Conservation (phyloP, 1,140 invertebrate genomes). For the Macrotrachela quadricornifera region DNA sequence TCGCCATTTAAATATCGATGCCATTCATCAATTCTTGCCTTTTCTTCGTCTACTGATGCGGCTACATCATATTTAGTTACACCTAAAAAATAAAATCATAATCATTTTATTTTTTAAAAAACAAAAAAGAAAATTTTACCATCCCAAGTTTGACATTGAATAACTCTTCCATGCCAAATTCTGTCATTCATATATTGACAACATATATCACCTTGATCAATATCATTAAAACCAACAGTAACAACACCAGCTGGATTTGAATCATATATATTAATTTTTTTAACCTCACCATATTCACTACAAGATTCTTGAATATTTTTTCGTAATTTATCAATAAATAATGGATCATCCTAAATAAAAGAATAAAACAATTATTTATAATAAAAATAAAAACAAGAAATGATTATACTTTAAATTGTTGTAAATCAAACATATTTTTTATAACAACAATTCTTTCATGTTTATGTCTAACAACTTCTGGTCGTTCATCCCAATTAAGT, state of each 20-base stretch:
- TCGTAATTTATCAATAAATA: slow-evolving; percentile 1
- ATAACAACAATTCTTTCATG: slow-evolving; percentile 8
- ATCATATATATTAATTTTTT: slow-evolving; percentile 6
- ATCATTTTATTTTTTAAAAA: too few species aligned
- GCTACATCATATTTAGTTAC: slow-evolving; percentile 1
- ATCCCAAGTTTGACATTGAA: slow-evolving; percentile 7
- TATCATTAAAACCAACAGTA: slow-evolving; percentile 1
- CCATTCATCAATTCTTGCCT: not conserved
- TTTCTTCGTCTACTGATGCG: slow-evolving; percentile 3
- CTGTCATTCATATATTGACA: slow-evolving; percentile 8
- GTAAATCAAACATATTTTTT: slow-evolving; percentile 2
- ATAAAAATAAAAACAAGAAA: too few species aligned
- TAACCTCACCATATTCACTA: slow-evolving; percentile 1
- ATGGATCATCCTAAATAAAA: not conserved
- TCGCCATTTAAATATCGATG: slow-evolving; percentile 1
- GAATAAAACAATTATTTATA: too few species aligned
- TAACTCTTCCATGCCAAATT: slow-evolving; percentile 8
- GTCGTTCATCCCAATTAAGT: slow-evolving; percentile 7
- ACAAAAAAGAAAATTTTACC: not conserved
- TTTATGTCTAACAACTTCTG: slow-evolving; percentile 7
- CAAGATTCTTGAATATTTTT: not conserved
- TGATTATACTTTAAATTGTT: too few species aligned
- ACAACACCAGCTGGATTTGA: slow-evolving; percentile 3
- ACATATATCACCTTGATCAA: slow-evolving; percentile 7
- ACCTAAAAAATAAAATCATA: too few species aligned